Evolutionary conservation across 2,888 invertebrate genomes (phyloP), one percentile per base, ranked within the genome.

Genomic region (Fragum sueziense): DNA sequence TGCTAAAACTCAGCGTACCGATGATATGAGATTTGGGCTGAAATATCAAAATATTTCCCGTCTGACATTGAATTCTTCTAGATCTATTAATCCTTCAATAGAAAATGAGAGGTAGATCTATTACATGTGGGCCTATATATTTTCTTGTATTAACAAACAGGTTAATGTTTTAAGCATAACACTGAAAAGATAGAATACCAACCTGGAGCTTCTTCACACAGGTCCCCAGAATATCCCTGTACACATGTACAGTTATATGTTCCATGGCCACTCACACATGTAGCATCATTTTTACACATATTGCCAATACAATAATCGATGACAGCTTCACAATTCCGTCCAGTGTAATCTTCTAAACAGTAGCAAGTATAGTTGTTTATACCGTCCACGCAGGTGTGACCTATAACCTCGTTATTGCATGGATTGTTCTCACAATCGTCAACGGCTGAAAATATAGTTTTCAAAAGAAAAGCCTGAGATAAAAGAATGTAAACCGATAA

Each of bases 381-480:
- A 7, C 65, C 41, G 6, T 22, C 34, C 17, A 65, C 31, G 27
- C 65, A 65, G 25, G 65, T 65, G 27, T 65, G 65, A 14, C 57
- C 25, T 9, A 47, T 47, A n/a, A 47, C 47, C 27, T 57, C 14
- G 29, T 61, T 61, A 27, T 65, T 65, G 25, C 65, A 65, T 11
- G 65, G 65, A 25, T 41, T 41, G 41, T n/a, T 2, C 2, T 29
- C 65, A 65, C 65, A 65, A 27, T 65, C 65, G n/a, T 65, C 41
- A 22, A 41, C 27, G n/a, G 65, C 65, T 65, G 41, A 65, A n/a
- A n/a, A n/a, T 47, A 47, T 17, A 47, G 17, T 47, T 47, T 47
- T 47, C n/a, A 20, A 1, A 20, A 47, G n/a, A 6, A 1, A 6
- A n/a, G 1, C n/a, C n/a, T 47, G 47, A 20, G 47, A 1, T 47